phyloP scores from a whole-genome alignment of 2,888 invertebrate species.

The Allacma fusca region DNA sequence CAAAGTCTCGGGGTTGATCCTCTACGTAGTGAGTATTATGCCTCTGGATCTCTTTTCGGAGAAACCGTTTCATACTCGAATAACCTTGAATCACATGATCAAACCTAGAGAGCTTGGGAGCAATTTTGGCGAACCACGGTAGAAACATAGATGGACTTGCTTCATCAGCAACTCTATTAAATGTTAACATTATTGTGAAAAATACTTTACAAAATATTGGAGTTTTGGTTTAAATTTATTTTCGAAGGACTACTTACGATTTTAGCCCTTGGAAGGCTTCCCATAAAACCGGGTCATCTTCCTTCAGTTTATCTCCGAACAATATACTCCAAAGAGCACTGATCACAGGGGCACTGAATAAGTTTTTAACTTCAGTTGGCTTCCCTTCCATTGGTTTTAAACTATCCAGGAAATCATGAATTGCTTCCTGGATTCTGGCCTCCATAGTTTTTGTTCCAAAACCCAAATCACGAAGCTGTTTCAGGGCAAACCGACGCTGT shows the following conservation, averaged over 20 bases:
- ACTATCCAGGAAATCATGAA: constrained; percentile 25
- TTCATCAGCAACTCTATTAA: no score
- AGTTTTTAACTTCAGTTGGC: background rate
- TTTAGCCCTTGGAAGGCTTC: no score
- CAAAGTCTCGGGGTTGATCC: background rate
- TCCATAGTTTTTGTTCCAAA: no score
- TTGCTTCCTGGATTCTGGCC: constrained; percentile 42
- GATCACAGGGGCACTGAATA: no score
- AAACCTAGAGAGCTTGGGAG: constrained; percentile 21
- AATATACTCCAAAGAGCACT: no score
- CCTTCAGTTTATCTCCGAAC: no score
- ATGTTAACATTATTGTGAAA: no score
- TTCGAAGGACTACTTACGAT: no score
- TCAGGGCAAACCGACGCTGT: constrained; percentile 51
- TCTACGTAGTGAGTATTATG: background rate
- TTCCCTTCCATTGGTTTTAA: constrained; percentile 23
- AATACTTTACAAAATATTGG: no score
- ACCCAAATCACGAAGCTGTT: constrained; percentile 48
- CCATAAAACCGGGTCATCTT: no score
- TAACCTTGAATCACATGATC: background rate
- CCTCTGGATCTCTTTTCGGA: background rate
- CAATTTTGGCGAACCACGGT: constrained; percentile 11
- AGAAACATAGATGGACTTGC: background rate
- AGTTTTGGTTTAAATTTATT: no score
- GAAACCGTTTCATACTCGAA: background rate